Percentiles rank a stretch among this genome's conserved stretches.
Conservation (phyloP, 2,113 vertebrate genomes). For the Cygnus buccinator region DNA sequence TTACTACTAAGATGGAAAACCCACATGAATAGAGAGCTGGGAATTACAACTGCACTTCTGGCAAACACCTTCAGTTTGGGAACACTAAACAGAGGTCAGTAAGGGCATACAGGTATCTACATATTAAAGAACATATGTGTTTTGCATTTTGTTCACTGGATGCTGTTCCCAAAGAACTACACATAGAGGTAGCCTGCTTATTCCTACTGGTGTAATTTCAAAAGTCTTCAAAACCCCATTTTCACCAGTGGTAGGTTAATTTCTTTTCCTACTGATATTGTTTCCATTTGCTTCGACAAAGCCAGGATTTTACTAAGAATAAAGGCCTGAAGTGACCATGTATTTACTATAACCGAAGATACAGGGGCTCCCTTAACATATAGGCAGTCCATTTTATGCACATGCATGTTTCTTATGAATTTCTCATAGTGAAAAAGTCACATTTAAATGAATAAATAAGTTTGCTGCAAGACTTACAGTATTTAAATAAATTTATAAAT, state of each 20-base stretch:
- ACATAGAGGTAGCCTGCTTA: not conserved
- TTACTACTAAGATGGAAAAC: not conserved
- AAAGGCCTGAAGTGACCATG: not conserved
- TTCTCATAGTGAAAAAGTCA: not conserved
- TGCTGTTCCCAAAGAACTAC: not conserved
- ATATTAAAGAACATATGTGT: fast-evolving
- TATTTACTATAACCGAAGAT: not conserved
- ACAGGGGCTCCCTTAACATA: not conserved
- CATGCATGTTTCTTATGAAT: not conserved
- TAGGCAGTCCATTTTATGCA: not conserved
- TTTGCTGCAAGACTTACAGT: not conserved
- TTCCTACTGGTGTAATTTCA: not conserved
- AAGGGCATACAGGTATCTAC: not conserved
- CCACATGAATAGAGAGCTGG: not conserved
- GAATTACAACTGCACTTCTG: not conserved
- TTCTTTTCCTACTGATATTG: not conserved
- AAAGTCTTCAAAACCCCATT: not conserved
- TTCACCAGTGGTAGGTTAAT: not conserved
- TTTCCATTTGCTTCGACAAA: not conserved
- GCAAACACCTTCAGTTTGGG: not conserved
- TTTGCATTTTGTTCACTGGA: not conserved
- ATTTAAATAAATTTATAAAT: not conserved
- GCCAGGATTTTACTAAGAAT: not conserved
- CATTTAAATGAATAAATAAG: not conserved
- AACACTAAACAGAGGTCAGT: not conserved